Percentiles rank a stretch among this genome's conserved stretches.
Conservation (phyloP, 2,888 invertebrate genomes). For the Agrotis puta region DNA sequence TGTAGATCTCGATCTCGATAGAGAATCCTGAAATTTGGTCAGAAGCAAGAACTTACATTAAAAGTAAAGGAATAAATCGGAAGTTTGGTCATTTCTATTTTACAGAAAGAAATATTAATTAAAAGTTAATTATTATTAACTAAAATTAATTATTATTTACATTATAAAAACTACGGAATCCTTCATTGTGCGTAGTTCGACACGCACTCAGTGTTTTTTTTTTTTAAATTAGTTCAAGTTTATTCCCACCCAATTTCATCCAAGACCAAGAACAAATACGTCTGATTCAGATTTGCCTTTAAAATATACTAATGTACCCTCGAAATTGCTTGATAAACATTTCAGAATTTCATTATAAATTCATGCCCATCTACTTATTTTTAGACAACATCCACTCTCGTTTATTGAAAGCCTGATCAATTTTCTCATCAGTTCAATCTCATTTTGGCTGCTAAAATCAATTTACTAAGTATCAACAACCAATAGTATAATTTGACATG, state of each 20-base stretch:
- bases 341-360: slow-evolving; percentile 39
- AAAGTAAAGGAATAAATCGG: too few species aligned
- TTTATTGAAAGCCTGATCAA: slow-evolving; percentile 32
- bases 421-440: slow-evolving; percentile 40
- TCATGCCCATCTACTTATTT: slow-evolving; percentile 40
- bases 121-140: too few species aligned
- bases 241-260: background rate
- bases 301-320: slow-evolving; percentile 29
- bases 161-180: too few species aligned
- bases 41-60: too few species aligned
- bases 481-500: slow-evolving; percentile 38
- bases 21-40: too few species aligned
- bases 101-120: too few species aligned
- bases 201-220: background rate
- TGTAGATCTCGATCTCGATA: too few species aligned
- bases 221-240: slow-evolving; percentile 8
- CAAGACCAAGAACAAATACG: background rate
- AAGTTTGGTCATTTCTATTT: too few species aligned
- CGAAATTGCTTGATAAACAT: slow-evolving; percentile 47
- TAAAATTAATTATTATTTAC: too few species aligned
- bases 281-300: slow-evolving; percentile 16
- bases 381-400: slow-evolving; percentile 13
- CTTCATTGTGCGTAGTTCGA: too few species aligned
- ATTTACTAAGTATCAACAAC: slow-evolving; percentile 32
- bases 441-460: slow-evolving; percentile 34